Base-by-base conservation (phyloP, 2,888 invertebrate species). In the Eilema griseolum region DNA sequence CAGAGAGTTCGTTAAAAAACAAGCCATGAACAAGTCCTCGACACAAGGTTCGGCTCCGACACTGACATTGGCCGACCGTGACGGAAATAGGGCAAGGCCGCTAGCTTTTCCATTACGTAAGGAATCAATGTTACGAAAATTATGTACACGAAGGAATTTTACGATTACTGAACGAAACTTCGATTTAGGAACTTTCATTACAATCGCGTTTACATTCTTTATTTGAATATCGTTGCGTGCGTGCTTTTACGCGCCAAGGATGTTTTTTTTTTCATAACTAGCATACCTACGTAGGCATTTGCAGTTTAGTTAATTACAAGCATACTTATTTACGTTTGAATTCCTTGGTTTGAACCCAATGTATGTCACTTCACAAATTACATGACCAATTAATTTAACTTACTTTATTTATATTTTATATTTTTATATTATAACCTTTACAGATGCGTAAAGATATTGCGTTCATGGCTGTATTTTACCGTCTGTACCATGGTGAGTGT, bases 21-120 rank as follows among this genome's bases (percentile, higher is more conserved):
- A 61, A 79, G 77, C 82, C 79, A 81, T 79, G 76, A 79, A 78
- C 73, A 64, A 64, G 64, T 77, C 76, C 74, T 69, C 76, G 76
- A 23, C 68, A 76, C 79, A 82, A 82, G 82, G 81, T 80, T 77
- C 66, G 41, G 64, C 74, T 75, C 71, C 81, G 89, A 83, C 89
- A 88, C 86, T 90, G 90, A 89, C 90, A 90, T 89, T 90, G 90
- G 83, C 87, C 88, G 86, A 83, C 86, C 85, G 84, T 83, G 83
- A 84, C 85, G 76, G 67, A 86, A 88, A 87, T 88, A 87, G 87
- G 86, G 80, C 90, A 89, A 91, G 89, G 91, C 80, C 86, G 75
- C 67, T 68, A 77, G 71, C 77, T 81, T 78, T 76, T 71, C 72
- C 63, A 71, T 87, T 85, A 86, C 73, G 73, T 84, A 85, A 87